These are phyloP conservation scores for Eleginops maclovinus DNA, from an alignment of 2,113 vertebrate species.

Conservation along the genomic window DNA sequence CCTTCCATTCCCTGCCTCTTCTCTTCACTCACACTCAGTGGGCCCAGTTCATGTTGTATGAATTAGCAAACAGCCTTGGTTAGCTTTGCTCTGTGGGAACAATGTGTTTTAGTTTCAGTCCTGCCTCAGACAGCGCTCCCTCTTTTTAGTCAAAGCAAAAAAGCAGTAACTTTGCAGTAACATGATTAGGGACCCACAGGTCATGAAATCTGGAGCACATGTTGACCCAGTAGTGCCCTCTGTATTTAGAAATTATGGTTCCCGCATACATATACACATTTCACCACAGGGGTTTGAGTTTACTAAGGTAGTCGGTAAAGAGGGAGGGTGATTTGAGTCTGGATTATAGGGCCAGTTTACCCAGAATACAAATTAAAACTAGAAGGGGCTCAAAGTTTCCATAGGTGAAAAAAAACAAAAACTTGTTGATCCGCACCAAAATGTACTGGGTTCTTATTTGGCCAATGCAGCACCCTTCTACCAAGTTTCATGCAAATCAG, in stretches of 20 bases:
- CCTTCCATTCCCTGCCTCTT: conserved; percentile 17
- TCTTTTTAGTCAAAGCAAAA: neutral
- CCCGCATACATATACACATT: neutral
- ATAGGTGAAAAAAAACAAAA: too few relatives aligned
- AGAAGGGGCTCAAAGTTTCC: too few relatives aligned
- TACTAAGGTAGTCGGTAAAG: neutral
- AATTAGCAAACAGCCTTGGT: conserved; percentile 43
- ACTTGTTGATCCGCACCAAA: too few relatives aligned
- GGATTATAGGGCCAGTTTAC: neutral
- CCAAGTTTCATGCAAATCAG: too few relatives aligned
- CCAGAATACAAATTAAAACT: neutral
- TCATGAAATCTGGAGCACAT: neutral
- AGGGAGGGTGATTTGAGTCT: neutral
- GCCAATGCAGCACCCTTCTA: too few relatives aligned
- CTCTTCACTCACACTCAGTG: conserved; percentile 6
- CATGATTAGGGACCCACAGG: neutral
- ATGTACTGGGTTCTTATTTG: too few relatives aligned
- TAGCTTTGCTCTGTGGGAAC: conserved; percentile 21
- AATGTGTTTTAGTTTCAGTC: conserved; percentile 10
- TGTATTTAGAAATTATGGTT: neutral
- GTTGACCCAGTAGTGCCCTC: neutral
- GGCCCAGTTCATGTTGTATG: conserved; percentile 30
- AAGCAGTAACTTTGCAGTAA: conserved; percentile 2
- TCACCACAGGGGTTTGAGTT: neutral
- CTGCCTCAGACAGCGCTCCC: neutral